These are phyloP conservation scores for Drosophila hawaiiensis DNA, from an alignment of 2,888 invertebrate species.

Conservation along the genomic window DNA sequence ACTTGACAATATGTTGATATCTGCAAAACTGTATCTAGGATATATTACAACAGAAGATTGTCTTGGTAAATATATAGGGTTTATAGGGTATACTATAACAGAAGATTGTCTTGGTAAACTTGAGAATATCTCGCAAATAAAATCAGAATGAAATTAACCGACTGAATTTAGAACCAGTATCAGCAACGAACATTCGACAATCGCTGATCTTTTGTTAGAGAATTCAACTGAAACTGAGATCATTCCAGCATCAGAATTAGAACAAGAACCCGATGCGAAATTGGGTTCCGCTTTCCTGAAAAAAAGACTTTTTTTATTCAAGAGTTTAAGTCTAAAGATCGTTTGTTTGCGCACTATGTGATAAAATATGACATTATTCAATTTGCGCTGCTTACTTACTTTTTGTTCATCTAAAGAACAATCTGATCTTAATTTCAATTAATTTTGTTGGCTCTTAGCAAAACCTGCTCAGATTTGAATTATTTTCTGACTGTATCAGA, in stretches of 20 bases:
- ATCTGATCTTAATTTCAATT: not conserved
- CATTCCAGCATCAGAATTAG: not conserved
- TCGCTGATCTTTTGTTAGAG: not conserved
- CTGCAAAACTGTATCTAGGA: too few relatives aligned
- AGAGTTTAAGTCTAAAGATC: not conserved
- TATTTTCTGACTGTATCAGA: not conserved
- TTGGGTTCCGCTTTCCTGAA: not conserved
- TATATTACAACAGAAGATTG: not conserved
- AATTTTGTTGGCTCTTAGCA: not conserved
- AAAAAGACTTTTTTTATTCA: fast-evolving
- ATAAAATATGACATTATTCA: not conserved
- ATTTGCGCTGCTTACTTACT: not conserved
- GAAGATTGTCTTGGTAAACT: not conserved
- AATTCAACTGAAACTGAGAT: fast-evolving
- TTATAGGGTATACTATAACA: not conserved
- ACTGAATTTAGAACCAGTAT: not conserved
- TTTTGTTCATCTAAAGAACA: not conserved
- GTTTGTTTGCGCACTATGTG: not conserved
- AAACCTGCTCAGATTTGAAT: not conserved
- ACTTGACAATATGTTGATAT: too few relatives aligned
- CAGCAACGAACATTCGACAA: not conserved
- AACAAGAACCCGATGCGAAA: not conserved
- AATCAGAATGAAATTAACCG: not conserved
- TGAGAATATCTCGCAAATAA: too few relatives aligned
- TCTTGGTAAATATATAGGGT: not conserved